Percentiles rank a stretch among this genome's conserved stretches.
Evolutionary conservation across 2,888 invertebrate species (phyloP).

Genomic region (Idaea straminata): DNA sequence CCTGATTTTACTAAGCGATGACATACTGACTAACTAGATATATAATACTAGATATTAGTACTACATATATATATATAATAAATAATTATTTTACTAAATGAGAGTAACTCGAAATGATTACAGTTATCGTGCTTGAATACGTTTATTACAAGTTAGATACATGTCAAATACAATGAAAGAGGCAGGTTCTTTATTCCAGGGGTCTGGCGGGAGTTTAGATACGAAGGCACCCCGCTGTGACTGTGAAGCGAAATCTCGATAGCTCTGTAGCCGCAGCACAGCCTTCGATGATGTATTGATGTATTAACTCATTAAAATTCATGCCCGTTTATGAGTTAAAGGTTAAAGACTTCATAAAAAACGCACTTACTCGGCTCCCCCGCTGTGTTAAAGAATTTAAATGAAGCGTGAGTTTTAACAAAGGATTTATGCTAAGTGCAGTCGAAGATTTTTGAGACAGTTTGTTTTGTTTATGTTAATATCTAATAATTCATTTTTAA

Average conservation of each 20-base stretch:
- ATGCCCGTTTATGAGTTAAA: slow-evolving; percentile 66
- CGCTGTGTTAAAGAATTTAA: slow-evolving; percentile 60
- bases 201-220: slow-evolving; percentile 59
- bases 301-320: slow-evolving; percentile 75
- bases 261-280: slow-evolving; percentile 57
- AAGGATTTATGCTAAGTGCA: slow-evolving; percentile 43
- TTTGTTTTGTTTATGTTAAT: slow-evolving; percentile 27
- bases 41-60: too few species aligned
- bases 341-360: slow-evolving; percentile 73
- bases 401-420: slow-evolving; percentile 55
- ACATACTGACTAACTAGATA: slow-evolving; percentile 45
- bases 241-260: slow-evolving; percentile 62
- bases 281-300: slow-evolving; percentile 65
- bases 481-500: not conserved
- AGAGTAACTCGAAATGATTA: slow-evolving; percentile 36
- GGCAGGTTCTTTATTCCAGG: slow-evolving; percentile 55
- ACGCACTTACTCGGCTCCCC: slow-evolving; percentile 56
- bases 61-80: too few species aligned
- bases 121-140: slow-evolving; percentile 42
- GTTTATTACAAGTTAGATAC: slow-evolving; percentile 49
- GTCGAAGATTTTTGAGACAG: slow-evolving; percentile 36
- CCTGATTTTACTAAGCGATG: slow-evolving; percentile 53
- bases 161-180: slow-evolving; percentile 50
- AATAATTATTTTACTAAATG: slow-evolving; percentile 23
- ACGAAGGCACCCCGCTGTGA: slow-evolving; percentile 59